phyloP scores from a whole-genome alignment of 1,140 invertebrate genomes.

The Drosophila miranda region DNA sequence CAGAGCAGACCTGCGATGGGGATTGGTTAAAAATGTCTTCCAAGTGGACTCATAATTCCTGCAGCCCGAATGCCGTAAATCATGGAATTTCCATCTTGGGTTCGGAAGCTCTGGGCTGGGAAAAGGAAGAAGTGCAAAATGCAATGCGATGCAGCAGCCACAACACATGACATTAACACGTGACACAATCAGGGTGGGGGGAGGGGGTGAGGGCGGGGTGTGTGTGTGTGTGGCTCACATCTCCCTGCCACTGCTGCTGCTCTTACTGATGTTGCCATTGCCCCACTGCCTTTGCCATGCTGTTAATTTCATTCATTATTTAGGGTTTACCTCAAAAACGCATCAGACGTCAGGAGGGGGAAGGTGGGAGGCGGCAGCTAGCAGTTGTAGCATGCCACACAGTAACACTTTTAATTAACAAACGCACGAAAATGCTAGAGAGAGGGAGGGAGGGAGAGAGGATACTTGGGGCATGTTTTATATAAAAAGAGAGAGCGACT shows the following conservation, averaged over 20 bases:
- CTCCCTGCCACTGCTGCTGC: no score
- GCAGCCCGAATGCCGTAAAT: slow-evolving; percentile 43
- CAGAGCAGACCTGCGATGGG: slow-evolving; percentile 20
- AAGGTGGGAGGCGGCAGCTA: neutral
- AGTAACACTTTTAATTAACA: slow-evolving; percentile 75
- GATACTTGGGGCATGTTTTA: slow-evolving; percentile 37
- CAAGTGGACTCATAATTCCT: slow-evolving; percentile 47
- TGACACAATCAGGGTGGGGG: slow-evolving; percentile 33
- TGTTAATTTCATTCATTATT: slow-evolving; percentile 81
- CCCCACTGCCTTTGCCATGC: slow-evolving; percentile 20
- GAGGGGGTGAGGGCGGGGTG: no score
- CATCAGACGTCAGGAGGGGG: slow-evolving; percentile 43
- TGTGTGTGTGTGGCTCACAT: slow-evolving; percentile 3
- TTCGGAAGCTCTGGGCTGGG: slow-evolving; percentile 14
- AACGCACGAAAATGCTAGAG: slow-evolving; percentile 71
- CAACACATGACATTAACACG: slow-evolving; percentile 37
- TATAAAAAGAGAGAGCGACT: neutral
- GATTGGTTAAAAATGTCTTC: slow-evolving; percentile 47
- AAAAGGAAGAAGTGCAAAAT: neutral
- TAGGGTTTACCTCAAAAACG: slow-evolving; percentile 79
- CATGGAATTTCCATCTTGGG: slow-evolving; percentile 48
- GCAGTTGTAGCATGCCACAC: slow-evolving; percentile 13
- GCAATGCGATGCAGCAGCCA: neutral
- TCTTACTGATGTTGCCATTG: neutral
- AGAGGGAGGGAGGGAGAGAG: neutral